phyloP scores from a whole-genome alignment of 1,140 invertebrate genomes.

The Druon quercuslanigerum region DNA sequence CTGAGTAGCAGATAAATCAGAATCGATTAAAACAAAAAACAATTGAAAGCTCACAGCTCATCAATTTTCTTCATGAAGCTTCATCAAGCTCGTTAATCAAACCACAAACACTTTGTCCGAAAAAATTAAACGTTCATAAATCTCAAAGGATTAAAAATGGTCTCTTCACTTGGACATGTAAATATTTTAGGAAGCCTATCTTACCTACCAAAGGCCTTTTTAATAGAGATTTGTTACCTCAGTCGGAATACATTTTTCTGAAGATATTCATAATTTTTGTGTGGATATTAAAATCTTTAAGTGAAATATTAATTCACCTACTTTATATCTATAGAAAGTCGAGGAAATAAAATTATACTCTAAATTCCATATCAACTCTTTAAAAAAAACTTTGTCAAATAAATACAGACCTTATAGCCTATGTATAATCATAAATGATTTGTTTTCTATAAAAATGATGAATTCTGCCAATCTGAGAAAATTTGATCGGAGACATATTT shows the following conservation, averaged over 20 bases:
- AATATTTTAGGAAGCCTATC: neutral
- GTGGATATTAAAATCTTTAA: too few relatives aligned
- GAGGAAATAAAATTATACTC: too few relatives aligned
- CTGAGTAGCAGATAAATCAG: constrained; percentile 48
- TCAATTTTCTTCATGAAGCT: neutral
- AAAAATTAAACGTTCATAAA: neutral
- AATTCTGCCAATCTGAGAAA: neutral
- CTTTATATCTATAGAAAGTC: too few relatives aligned
- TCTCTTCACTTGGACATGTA: neutral
- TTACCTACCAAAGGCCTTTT: neutral
- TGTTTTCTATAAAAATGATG: neutral
- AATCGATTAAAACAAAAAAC: neutral
- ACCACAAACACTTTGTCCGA: neutral
- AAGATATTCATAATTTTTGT: too few relatives aligned
- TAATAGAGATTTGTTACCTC: constrained; percentile 7
- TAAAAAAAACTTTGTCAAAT: too few relatives aligned
- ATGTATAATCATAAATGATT: neutral
- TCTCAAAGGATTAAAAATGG: neutral
- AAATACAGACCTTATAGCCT: neutral
- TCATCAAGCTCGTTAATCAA: neutral
- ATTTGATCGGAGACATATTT: neutral
- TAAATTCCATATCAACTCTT: too few relatives aligned
- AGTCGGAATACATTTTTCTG: neutral
- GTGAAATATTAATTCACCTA: too few relatives aligned
- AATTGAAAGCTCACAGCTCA: neutral